Evolutionary conservation across 2,797 vertebrate species (phyloP).

Genomic region (Macropus fuliginosus): DNA sequence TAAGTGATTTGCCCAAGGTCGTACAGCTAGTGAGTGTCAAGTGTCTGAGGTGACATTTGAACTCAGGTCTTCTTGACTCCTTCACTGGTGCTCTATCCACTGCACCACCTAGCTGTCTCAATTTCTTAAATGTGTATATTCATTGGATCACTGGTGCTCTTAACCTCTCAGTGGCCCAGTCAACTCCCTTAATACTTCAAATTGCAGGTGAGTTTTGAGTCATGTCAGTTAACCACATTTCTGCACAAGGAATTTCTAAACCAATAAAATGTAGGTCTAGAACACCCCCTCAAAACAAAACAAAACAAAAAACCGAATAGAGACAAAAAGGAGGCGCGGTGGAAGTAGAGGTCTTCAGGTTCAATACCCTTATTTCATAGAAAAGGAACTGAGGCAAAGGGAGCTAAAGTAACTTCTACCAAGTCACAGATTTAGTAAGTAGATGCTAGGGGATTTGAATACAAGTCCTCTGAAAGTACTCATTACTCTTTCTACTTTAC

Average conservation of each 20-base stretch:
- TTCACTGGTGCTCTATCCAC: too few species aligned
- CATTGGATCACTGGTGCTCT: neutral
- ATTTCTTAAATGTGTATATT: neutral
- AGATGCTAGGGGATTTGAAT: neutral
- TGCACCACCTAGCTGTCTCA: too few species aligned
- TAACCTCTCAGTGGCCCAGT: neutral
- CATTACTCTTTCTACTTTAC: neutral
- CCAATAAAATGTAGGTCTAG: neutral
- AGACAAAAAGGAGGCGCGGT: neutral
- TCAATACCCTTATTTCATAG: neutral
- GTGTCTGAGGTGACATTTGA: too few species aligned
- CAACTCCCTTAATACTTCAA: neutral
- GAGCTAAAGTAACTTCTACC: neutral
- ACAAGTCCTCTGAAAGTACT: neutral
- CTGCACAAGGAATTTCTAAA: neutral
- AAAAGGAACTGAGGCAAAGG: neutral
- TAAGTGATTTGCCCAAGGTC: too few species aligned
- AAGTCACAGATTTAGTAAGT: neutral
- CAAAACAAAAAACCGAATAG: neutral
- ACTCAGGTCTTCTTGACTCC: too few species aligned
- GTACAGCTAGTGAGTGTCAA: too few species aligned
- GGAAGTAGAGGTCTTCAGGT: neutral
- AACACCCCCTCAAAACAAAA: neutral
- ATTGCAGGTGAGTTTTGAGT: neutral
- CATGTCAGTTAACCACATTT: neutral